Base-by-base conservation (phyloP, 2,888 invertebrate genomes). In the Napeogenes inachia region DNA sequence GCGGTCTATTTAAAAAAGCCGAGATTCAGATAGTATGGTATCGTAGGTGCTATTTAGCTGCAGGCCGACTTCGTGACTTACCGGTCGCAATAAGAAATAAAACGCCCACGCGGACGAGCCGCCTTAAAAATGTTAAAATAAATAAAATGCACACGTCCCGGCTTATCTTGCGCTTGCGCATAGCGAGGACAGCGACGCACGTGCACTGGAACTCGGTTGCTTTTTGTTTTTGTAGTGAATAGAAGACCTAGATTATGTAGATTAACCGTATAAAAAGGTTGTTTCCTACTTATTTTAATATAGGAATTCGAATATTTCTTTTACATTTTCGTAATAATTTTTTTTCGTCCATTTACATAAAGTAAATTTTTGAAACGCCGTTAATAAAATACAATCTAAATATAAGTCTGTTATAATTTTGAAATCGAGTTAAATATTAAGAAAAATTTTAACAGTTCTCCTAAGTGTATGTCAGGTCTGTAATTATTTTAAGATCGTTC, bases 101-200 rank as follows among this genome's bases (percentile, higher is more conserved):
- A 73, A 71, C 73, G 74, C 77, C 76, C 76, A 75, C 75, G 79
- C 78, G 73, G 35, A 35, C 35, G 60, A 73, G 76, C 78, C 79
- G 81, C 80, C 80, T 86, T 86, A 86, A 89, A 89, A 81, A 88
- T 86, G 85, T 84, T 88, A 87, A 90, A 90, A 89, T 90, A 90
- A 90, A 89, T 89, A 89, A 89, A 90, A 88, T 87, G 89, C 86
- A 82, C 88, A 84, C 87, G 85, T 88, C 84, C 75, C 72, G 76
- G 77, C 87, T 89, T 89, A 89, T 89, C 89, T 88, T 69, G 76
- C 73, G 75, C 76, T 72, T 72, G 78, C 77, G 79, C 81, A 79
- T 73, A 78, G 80, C 81, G 84, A 84, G 84, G 81, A 87, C 84
- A 83, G 77, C 35, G 84, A 72, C 71, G 72, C 67, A 66, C 82